A percentile compares a stretch with the other conserved stretches of the same genome.
Evolutionary conservation across 2,797 vertebrate species (phyloP).

Genomic region (Betta splendens): DNA sequence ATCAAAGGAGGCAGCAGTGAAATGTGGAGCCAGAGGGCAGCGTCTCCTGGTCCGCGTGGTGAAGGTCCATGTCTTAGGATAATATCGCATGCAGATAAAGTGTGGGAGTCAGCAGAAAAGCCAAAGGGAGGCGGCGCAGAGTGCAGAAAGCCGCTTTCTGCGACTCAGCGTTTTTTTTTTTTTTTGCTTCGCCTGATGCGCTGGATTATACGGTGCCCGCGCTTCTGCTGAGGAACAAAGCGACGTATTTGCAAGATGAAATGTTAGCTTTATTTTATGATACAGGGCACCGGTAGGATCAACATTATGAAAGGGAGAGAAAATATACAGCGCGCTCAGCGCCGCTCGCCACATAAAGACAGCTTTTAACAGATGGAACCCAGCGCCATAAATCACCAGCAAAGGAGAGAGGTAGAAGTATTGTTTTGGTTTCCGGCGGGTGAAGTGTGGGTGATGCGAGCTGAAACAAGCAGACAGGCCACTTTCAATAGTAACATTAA

Average conservation of each 20-base stretch:
- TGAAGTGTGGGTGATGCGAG: conserved; percentile 26
- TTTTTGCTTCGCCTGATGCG: conserved; percentile 58
- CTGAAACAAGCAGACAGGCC: conserved; percentile 31
- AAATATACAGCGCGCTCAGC: background rate
- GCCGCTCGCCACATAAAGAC: background rate
- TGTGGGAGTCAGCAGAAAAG: conserved; percentile 78
- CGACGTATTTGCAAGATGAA: conserved; percentile 40
- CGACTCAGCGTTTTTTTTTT: conserved; percentile 67
- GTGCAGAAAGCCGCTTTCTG: conserved; percentile 57
- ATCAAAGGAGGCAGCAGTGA: conserved; percentile 65
- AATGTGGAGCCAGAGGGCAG: conserved; percentile 56
- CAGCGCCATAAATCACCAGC: background rate
- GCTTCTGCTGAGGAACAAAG: conserved; percentile 40
- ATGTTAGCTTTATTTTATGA: conserved; percentile 44
- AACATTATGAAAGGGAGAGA: conserved; percentile 5
- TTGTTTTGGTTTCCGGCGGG: conserved; percentile 18
- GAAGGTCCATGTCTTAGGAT: conserved; percentile 64
- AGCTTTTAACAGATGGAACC: conserved; percentile 16
- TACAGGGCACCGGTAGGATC: conserved; percentile 10
- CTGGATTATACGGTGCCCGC: conserved; percentile 48
- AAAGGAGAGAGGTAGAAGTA: background rate
- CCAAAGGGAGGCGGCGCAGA: conserved; percentile 38
- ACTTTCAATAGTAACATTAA: conserved; percentile 38
- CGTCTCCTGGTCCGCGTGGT: conserved; percentile 53
- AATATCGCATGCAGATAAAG: conserved; percentile 78